A percentile compares a stretch with the other conserved stretches of the same genome.
These are phyloP conservation scores for Ptycholaimellus sp. DNA, from an alignment of 2,888 invertebrate genomes.

Conservation along the genomic window DNA sequence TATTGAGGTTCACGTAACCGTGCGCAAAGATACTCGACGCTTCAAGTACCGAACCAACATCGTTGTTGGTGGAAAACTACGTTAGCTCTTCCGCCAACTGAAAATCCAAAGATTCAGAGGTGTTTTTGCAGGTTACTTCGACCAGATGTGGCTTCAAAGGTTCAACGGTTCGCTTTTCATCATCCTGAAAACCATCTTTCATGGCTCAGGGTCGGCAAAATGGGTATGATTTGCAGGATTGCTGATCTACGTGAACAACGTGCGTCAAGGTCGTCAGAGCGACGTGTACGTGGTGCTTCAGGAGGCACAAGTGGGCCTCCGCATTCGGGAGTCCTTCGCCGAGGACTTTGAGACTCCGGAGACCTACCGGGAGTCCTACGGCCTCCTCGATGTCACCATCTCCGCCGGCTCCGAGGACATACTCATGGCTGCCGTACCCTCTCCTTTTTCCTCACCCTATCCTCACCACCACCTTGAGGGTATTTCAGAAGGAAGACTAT, in stretches of 20 bases:
- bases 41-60: conserved; percentile 22
- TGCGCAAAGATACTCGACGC: conserved; percentile 15
- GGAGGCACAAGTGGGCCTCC: conserved; percentile 15
- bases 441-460: too few species aligned
- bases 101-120: too few species aligned
- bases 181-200: too few species aligned
- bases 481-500: too few species aligned
- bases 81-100: too few species aligned
- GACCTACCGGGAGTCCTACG: conserved; percentile 20
- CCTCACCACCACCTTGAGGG: too few species aligned
- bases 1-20: conserved; percentile 12
- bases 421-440: too few species aligned
- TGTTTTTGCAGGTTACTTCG: too few species aligned
- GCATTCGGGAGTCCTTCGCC: conserved; percentile 19
- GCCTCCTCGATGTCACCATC: conserved; percentile 19
- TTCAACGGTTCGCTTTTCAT: conserved; percentile 12
- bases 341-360: conserved; percentile 19
- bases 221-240: conserved; percentile 14
- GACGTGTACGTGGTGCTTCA: conserved; percentile 23
- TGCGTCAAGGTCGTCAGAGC: conserved; percentile 20
- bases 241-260: conserved; percentile 22
- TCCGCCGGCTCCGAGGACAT: too few species aligned
- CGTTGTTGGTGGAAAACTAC: conserved; percentile 19
- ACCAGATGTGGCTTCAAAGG: conserved; percentile 20
- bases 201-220: too few species aligned